Evolutionary conservation across 2,113 vertebrate genomes (phyloP).

Genomic region (Oryzias melastigma): DNA sequence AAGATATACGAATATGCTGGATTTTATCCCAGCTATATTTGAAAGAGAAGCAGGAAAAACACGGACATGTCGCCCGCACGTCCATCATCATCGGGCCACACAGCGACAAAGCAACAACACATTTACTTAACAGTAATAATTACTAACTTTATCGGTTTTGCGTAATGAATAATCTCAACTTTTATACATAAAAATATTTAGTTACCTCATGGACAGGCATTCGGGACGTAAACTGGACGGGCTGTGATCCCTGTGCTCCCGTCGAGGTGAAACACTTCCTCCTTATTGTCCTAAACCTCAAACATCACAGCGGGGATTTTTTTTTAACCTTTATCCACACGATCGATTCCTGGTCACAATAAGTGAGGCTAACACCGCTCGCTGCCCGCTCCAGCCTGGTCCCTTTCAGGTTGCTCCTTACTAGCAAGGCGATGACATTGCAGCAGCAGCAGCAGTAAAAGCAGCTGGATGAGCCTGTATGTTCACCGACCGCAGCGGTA

Average conservation of each 20-base stretch:
- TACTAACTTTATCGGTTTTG: no score
- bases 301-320: constrained; percentile 19
- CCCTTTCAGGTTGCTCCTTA: constrained; percentile 13
- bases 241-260: constrained; percentile 43
- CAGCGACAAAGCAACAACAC: no score
- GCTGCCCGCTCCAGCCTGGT: not conserved
- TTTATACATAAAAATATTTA: not conserved
- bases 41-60: no score
- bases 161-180: not conserved
- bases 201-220: constrained; percentile 46
- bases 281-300: constrained; percentile 20
- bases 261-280: constrained; percentile 45
- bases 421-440: constrained; percentile 68
- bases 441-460: constrained; percentile 56
- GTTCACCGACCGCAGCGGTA: constrained; percentile 38
- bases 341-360: constrained; percentile 1
- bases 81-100: no score
- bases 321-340: constrained; percentile 6
- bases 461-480: constrained; percentile 25
- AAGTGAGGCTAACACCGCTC: not conserved
- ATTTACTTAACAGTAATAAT: no score
- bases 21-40: no score
- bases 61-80: no score
- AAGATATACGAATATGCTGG: no score
- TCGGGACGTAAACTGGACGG: constrained; percentile 39